Evolutionary conservation across 2,113 vertebrate genomes (phyloP), one percentile per base, ranked within the genome.

Genomic region (Manacus vitellinus): DNA sequence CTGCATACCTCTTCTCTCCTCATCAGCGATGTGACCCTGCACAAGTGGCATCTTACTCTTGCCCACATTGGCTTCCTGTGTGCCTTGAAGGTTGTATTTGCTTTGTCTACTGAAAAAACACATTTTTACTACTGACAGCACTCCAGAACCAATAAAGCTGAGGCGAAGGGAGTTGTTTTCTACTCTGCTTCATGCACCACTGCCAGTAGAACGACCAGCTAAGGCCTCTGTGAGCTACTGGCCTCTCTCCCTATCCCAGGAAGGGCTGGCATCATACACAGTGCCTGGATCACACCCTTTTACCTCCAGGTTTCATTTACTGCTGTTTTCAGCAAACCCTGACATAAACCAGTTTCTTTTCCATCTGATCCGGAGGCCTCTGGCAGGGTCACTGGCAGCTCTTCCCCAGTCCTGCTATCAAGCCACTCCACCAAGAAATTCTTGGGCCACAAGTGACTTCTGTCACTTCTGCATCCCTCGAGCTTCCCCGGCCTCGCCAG

Each of bases 101-200:
- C 94, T 91, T 97, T 95, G 88, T 96, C 94, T 95, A 46, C 88
- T 89, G 78, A 95, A 94, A 96, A 96, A 91, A 31, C 47, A 78
- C 39, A 67, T 88, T 94, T 96, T 91, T 74, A 88, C 58, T 73
- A 55, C 74, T 75, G 71, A 94, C 89, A 67, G 55, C 72, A 67
- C 75, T 96, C 80, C 89, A 95, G 92, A 94, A 85, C 85, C 81
- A 92, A 88, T 91, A 96, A 94, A 89, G 56, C 77, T 74, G 47
- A 84, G 66, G 67, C 2, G 8, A 76, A 89, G 41, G 51, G 86
- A 81, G 75, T 75, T 95, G 83, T 87, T 87, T 78, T 81, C 77
- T 85, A 46, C 72, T 75, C 37, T 88, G 55, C 19, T 73, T 73
- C 39, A 20, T 51, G 70, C 59, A 65, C 80, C 75, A 22, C 10